These are phyloP conservation scores for Parnassius orleans DNA, from an alignment of 2,888 invertebrate species.

Conservation along the genomic window DNA sequence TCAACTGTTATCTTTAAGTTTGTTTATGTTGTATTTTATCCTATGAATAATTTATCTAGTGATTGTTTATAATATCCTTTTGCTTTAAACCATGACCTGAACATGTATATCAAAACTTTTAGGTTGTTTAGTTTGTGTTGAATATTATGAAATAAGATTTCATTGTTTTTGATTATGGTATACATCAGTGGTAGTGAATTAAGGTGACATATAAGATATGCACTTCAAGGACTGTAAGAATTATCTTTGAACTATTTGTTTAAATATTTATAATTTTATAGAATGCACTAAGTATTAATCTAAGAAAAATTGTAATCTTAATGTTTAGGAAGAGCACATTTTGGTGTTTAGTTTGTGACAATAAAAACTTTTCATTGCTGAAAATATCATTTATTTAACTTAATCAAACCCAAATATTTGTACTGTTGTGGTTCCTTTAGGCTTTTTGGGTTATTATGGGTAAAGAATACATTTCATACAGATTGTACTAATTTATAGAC, in stretches of 20 bases:
- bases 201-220: slow-evolving; percentile 10
- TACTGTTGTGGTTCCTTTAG: too few relatives aligned
- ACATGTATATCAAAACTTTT: not conserved
- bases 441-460: too few relatives aligned
- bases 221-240: slow-evolving; percentile 10
- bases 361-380: not conserved
- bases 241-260: slow-evolving; percentile 12
- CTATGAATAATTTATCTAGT: too few relatives aligned
- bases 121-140: not conserved
- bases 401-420: not conserved
- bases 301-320: slow-evolving; percentile 18
- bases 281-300: slow-evolving; percentile 9
- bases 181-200: too few relatives aligned
- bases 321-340: slow-evolving; percentile 6
- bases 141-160: slow-evolving; percentile 9
- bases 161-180: not conserved
- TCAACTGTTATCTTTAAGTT: too few relatives aligned
- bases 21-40: too few relatives aligned
- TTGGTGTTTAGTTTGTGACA: slow-evolving; percentile 8
- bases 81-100: not conserved
- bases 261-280: slow-evolving; percentile 10
- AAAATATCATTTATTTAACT: not conserved
- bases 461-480: too few relatives aligned
- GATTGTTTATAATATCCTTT: not conserved
- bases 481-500: too few relatives aligned